Base-by-base conservation (phyloP, 2,113 vertebrate genomes). In the Tenebrosternarchus preto region DNA sequence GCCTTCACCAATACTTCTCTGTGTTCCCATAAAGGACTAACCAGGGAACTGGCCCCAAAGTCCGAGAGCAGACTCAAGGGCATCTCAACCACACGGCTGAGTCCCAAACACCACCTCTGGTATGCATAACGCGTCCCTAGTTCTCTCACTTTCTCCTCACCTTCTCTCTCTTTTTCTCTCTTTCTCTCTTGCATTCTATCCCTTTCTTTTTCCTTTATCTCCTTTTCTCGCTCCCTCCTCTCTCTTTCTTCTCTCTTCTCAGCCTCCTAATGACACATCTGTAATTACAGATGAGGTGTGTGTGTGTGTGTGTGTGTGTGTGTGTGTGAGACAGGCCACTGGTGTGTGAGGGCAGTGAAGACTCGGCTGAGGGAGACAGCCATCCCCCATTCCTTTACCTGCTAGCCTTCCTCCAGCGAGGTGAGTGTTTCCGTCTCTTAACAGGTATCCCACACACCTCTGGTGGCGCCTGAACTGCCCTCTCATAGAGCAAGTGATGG, bases 301-400 rank as follows among this genome's bases (percentile, higher is more conserved):
- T 20, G 31, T 66, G 33, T 22, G 33, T 39, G 64, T 46, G 55
- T 31, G 25, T 27, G 17, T 61, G 3, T 75, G 24, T 24, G 64
- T 87, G 33, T 86, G 11, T 43, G 74, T 64, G 12, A 27, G 9
- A 27, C 76, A 94, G 92, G 94, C 88, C 89, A 76, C 86, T 90
- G 2, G 87, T 94, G 86, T 90, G 89, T 33, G 92, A 92, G 36
- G 88, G 87, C 80, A 77, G 87, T 60, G 86, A 90, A 80, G 84
- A 86, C 69, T 74, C 80, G 24, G 90, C 88, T 50, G 83, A 87
- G 80, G 91, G 92, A 73, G 90, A 91, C 0, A 86, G 87, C 46
- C 91, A 92, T 84, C 90, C 91, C 73, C 91, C 91, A 82, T 95
- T 94, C 85, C 94, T 94, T 87, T 96, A 96, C 77, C 84, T 95